Evolutionary conservation across 2,797 vertebrate genomes (phyloP).

Genomic region (Pempheris klunzingeri): DNA sequence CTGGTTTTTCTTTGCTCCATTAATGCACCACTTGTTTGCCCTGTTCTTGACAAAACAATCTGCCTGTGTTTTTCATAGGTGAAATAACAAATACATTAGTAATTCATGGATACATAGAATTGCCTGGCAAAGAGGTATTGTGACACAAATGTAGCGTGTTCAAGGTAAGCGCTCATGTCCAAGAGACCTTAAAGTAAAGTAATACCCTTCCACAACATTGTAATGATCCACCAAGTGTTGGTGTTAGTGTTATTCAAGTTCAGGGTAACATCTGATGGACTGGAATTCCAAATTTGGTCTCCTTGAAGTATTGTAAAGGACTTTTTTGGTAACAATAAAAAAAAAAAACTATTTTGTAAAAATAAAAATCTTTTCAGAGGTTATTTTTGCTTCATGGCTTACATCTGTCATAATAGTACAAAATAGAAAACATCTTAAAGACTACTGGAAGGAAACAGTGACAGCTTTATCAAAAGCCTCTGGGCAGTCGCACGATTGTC

Average conservation of each 20-base stretch:
- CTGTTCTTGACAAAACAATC: not conserved
- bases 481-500: not conserved
- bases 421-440: not conserved
- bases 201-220: not conserved
- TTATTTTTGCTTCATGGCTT: not conserved
- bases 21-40: not conserved
- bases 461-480: slow-evolving; percentile 24
- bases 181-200: not conserved
- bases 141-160: not conserved
- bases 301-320: not conserved
- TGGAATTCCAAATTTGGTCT: not conserved
- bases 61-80: not conserved
- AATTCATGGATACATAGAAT: not conserved
- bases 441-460: slow-evolving; percentile 8
- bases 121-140: not conserved
- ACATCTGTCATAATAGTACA: not conserved
- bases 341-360: too few relatives aligned
- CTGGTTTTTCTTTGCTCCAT: not conserved
- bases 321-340: not conserved
- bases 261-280: not conserved
- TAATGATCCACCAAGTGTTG: not conserved
- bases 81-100: not conserved
- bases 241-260: not conserved
- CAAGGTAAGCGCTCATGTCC: not conserved
- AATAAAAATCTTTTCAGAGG: not conserved